Evolutionary conservation across 2,888 invertebrate genomes (phyloP).

Genomic region (Eurois occulta): DNA sequence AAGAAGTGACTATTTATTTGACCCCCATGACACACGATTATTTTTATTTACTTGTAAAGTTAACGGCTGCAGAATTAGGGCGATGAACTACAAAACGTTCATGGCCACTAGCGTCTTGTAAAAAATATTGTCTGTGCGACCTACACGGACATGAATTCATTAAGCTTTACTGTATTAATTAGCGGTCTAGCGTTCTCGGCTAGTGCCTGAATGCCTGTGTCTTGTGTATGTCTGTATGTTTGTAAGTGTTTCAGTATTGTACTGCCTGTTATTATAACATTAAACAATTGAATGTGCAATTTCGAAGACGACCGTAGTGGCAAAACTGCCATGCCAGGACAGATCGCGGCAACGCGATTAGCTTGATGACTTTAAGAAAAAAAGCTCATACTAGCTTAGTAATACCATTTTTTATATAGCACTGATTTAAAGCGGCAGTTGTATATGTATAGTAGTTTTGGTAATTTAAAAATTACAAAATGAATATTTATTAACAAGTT

Average conservation of each 20-base stretch:
- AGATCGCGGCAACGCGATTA: background rate
- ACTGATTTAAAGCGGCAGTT: too few species aligned
- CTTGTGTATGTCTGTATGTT: background rate
- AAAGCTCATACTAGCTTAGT: too few species aligned
- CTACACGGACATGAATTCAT: slow-evolving; percentile 21
- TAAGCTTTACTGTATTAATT: slow-evolving; percentile 38
- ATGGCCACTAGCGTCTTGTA: slow-evolving; percentile 36
- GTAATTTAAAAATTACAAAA: too few species aligned
- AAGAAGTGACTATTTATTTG: background rate
- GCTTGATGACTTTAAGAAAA: background rate
- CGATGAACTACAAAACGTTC: slow-evolving; percentile 48
- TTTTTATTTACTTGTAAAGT: slow-evolving; percentile 19
- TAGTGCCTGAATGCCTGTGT: slow-evolving; percentile 10
- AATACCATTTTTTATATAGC: too few species aligned
- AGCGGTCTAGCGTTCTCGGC: background rate
- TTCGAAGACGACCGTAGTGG: background rate
- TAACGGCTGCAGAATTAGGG: slow-evolving; percentile 33
- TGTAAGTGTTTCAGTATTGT: background rate
- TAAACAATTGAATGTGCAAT: background rate
- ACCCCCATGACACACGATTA: background rate
- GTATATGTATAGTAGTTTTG: too few species aligned
- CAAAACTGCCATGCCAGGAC: background rate
- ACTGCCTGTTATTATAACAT: background rate
- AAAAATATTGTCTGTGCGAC: slow-evolving; percentile 20
- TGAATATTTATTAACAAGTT: too few species aligned